Conservation (phyloP, 2,888 invertebrate genomes). For the Cephus pulcher region DNA sequence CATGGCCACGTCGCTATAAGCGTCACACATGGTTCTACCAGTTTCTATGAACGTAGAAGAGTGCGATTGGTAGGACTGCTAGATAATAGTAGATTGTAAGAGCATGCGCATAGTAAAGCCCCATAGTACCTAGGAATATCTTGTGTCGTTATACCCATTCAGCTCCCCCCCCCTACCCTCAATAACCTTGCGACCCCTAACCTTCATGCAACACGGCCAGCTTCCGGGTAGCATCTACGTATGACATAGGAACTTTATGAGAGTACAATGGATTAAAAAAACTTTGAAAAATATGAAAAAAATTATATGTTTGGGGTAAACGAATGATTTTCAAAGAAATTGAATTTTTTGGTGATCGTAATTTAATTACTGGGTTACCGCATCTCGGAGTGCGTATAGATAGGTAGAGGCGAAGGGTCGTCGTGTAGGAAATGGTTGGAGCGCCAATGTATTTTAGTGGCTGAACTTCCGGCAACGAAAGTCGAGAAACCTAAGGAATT, state of each 20-base stretch:
- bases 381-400: neutral
- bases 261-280: neutral
- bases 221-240: neutral
- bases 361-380: neutral
- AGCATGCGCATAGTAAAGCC: neutral
- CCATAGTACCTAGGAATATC: neutral
- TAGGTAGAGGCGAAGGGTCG: constrained; percentile 23
- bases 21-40: neutral
- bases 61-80: neutral
- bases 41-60: neutral
- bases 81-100: neutral
- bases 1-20: neutral
- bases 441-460: constrained; percentile 18
- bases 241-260: neutral
- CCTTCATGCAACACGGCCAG: neutral
- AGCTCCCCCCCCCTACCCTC: neutral
- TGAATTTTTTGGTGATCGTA: no score
- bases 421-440: constrained; percentile 1
- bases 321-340: no score
- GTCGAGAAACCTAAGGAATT: constrained; percentile 15
- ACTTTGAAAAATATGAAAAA: neutral
- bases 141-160: constrained; percentile 46
- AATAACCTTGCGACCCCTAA: neutral
- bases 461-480: constrained; percentile 15
- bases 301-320: neutral